phyloP scores from a whole-genome alignment of 2,797 vertebrate species.

The Arctocebus calabarensis region DNA sequence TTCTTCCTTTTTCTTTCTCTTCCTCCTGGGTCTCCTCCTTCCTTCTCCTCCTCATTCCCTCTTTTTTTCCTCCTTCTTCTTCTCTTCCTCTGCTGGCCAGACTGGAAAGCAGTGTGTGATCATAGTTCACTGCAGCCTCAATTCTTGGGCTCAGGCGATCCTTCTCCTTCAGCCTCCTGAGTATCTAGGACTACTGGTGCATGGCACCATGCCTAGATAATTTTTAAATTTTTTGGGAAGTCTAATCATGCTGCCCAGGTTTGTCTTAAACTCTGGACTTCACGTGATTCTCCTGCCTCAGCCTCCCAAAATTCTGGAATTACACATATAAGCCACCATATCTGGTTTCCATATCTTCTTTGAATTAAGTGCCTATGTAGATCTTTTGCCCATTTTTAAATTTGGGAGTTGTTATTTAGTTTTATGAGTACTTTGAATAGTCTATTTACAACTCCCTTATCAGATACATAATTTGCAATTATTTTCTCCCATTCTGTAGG shows the following conservation, averaged over 20 bases:
- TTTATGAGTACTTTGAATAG: too few species aligned
- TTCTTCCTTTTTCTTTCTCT: too few species aligned
- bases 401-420: too few species aligned
- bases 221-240: background rate
- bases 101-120: background rate
- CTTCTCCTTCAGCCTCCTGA: background rate
- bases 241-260: background rate
- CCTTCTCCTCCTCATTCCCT: background rate
- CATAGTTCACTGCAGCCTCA: background rate
- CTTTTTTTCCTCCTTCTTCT: background rate
- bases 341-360: background rate
- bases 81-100: background rate
- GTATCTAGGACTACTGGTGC: background rate
- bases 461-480: too few species aligned
- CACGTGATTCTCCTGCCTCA: background rate
- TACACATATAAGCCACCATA: background rate
- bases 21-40: background rate
- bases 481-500: too few species aligned
- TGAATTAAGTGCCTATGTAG: too few species aligned
- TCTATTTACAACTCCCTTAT: too few species aligned
- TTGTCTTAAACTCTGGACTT: background rate
- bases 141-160: background rate
- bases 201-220: background rate
- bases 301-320: background rate
- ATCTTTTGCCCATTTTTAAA: too few species aligned